These are phyloP conservation scores for Alfaro cultratus DNA, from an alignment of 2,797 vertebrate genomes.

Conservation along the genomic window DNA sequence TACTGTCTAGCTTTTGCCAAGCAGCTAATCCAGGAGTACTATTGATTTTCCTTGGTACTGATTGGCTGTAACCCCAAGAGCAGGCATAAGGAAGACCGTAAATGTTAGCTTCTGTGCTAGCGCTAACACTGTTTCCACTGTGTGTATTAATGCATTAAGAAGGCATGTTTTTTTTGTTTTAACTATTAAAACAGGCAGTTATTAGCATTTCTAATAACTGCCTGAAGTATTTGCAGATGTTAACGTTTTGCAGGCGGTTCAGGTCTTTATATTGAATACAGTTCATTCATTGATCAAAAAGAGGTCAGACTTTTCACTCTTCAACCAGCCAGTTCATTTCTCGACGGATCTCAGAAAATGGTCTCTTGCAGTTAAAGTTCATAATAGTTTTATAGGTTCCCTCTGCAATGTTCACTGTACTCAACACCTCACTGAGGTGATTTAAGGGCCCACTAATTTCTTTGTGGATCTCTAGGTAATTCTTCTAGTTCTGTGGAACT, in stretches of 20 bases:
- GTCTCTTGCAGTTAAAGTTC: neutral
- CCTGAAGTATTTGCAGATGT: neutral
- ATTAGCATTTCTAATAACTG: neutral
- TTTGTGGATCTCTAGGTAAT: neutral
- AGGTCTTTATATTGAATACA: neutral
- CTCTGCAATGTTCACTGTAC: neutral
- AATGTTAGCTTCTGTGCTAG: neutral
- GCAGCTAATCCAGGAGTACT: neutral
- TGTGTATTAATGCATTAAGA: neutral
- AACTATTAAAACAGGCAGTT: neutral
- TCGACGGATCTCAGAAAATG: neutral
- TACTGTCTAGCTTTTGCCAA: neutral
- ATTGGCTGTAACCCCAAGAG: neutral
- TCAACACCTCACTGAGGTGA: neutral
- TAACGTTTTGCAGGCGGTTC: neutral
- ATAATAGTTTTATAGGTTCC: neutral
- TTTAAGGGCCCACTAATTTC: neutral
- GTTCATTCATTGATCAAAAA: neutral
- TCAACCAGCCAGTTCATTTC: neutral
- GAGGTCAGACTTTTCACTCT: neutral
- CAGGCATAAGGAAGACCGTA: neutral
- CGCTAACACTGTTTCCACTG: neutral
- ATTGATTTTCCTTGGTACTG: neutral
- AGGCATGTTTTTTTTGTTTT: neutral
- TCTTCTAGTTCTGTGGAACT: neutral